phyloP scores from a whole-genome alignment of 2,888 invertebrate species.

The Drosophila percnosoma region DNA sequence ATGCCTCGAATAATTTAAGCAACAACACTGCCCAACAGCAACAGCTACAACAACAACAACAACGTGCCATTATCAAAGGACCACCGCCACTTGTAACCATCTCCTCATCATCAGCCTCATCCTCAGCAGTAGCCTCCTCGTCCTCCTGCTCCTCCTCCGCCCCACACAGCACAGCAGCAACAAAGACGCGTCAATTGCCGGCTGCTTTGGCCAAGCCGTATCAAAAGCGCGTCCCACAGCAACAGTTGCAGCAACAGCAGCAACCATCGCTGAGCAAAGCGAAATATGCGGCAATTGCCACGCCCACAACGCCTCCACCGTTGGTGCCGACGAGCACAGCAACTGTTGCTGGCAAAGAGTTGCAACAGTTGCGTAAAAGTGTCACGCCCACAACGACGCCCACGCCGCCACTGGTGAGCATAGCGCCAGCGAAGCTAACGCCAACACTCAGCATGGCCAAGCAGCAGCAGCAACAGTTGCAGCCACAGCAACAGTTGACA shows the following conservation, averaged over 20 bases:
- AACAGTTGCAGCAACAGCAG: conserved; percentile 32
- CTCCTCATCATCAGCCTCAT: conserved; percentile 32
- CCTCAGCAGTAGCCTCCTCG: not conserved
- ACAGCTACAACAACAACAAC: conserved; percentile 40
- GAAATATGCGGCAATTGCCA: conserved; percentile 75
- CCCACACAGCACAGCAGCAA: conserved; percentile 11
- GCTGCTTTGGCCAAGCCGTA: conserved; percentile 76
- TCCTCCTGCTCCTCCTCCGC: conserved; percentile 7
- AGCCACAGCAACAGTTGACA: conserved; percentile 15
- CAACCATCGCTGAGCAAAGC: conserved; percentile 52
- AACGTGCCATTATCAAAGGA: conserved; percentile 59
- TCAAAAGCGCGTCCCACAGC: conserved; percentile 67
- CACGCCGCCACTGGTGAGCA: conserved; percentile 81
- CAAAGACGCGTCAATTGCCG: conserved; percentile 46
- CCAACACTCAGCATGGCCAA: conserved; percentile 62
- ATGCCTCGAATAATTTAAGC: conserved; percentile 64
- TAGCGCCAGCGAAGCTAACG: conserved; percentile 68
- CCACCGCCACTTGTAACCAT: conserved; percentile 68
- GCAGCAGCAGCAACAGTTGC: conserved; percentile 31
- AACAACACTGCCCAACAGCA: conserved; percentile 55
- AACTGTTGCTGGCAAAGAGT: conserved; percentile 53
- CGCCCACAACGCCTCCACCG: conserved; percentile 82
- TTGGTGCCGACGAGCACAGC: conserved; percentile 76
- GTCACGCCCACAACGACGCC: conserved; percentile 57
- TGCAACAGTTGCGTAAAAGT: conserved; percentile 59